Evolutionary conservation across 2,888 invertebrate species (phyloP), one percentile per base, ranked within the genome.

Genomic region (Philonicus albiceps): DNA sequence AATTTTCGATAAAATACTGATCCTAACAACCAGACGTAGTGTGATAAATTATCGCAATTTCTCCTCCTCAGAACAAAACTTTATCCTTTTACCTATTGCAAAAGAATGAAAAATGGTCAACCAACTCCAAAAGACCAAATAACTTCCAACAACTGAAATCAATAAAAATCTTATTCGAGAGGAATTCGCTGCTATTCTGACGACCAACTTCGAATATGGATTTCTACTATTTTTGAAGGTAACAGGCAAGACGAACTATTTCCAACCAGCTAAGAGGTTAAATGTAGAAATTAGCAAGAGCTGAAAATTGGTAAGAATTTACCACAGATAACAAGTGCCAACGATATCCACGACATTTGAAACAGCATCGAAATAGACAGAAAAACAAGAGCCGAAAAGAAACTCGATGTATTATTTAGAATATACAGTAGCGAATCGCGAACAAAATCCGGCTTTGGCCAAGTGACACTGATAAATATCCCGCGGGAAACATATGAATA

Each of bases 391-490:
- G 34, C 19, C 31, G 34, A 73, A 84, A 85, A 85, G 43, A 30
- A 73, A 34, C 72, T 40, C n/a, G 16, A 27, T 85, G 73, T 73
- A 49, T 43, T 74, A 85, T 85, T 85, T 85, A 85, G 74, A 85
- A 73, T 73, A 83, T 83, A 27, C 83, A 55, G 73, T 43, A 87
- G 34, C 22, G 37, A 55, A 22, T 22, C 8, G 55, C 55, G 22
- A 22, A 22, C n/a, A 22, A 64, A 64, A 64, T 64, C 64, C 64
- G 64, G 22, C 22, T 64, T 22, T 7, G 22, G 22, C 22, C 22
- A 75, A 86, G 83, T 87, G 87, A 87, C 87, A 87, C 81, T 86
- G 87, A 87, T 87, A 87, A 87, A 87, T 87, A 86, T 84, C 80
- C 87, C 85, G 40, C 43, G 85, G 80, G 75, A 75, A 81, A 86